A percentile compares a stretch with the other conserved stretches of the same genome.
phyloP scores from a whole-genome alignment of 1,140 invertebrate genomes.

The Aphis gossypii region DNA sequence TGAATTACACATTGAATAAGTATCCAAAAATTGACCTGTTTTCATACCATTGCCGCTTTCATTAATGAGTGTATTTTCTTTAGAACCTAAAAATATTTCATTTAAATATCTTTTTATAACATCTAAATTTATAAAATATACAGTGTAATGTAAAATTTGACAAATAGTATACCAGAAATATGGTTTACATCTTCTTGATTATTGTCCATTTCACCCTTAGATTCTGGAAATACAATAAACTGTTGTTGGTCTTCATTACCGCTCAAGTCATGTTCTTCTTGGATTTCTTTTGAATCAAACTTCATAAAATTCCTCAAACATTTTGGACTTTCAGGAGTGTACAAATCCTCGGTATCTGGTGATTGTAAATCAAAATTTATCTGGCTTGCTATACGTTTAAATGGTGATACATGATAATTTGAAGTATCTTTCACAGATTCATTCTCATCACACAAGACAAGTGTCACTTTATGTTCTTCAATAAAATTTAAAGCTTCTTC shows the following conservation, averaged over 20 bases:
- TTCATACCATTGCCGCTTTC: conserved; percentile 60
- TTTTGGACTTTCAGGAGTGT: conserved; percentile 71
- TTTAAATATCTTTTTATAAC: neutral
- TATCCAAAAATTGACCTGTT: conserved; percentile 70
- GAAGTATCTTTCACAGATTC: conserved; percentile 24
- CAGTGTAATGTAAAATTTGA: neutral
- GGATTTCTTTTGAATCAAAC: conserved; percentile 52
- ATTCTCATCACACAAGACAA: conserved; percentile 46
- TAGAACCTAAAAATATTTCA: neutral
- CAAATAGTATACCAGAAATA: neutral
- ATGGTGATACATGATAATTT: conserved; percentile 70
- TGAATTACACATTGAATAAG: conserved; percentile 77
- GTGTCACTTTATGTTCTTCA: conserved; percentile 71
- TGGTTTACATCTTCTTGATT: conserved; percentile 61
- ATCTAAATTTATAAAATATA: neutral
- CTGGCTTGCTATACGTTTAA: conserved; percentile 79
- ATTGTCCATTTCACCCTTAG: conserved; percentile 60
- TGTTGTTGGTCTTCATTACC: conserved; percentile 64
- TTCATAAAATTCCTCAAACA: conserved; percentile 60
- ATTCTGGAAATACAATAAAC: conserved; percentile 66
- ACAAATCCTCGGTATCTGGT: conserved; percentile 76
- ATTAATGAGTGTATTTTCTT: conserved; percentile 25
- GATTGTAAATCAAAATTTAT: conserved; percentile 72
- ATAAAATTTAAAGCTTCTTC: conserved; percentile 84
- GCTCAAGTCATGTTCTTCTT: conserved; percentile 44